These are phyloP conservation scores for Hyalella azteca DNA, from an alignment of 2,888 invertebrate species.

Conservation along the genomic window DNA sequence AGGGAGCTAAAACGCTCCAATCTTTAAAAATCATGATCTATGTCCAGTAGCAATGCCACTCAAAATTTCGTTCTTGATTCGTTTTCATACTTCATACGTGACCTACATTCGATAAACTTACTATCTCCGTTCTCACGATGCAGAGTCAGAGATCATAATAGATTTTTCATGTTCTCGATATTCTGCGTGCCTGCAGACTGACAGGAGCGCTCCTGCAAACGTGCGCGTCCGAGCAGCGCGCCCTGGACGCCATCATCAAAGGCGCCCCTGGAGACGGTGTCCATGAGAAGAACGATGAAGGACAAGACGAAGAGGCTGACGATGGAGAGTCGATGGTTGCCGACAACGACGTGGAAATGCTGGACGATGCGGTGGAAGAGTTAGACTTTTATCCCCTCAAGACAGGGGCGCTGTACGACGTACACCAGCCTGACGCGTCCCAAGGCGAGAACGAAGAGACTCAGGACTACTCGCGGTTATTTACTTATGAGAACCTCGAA, in stretches of 20 bases:
- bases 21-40: too few species aligned
- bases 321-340: slow-evolving; percentile 8
- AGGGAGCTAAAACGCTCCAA: too few species aligned
- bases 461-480: slow-evolving; percentile 6
- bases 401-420: background rate
- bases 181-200: background rate
- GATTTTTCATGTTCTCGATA: background rate
- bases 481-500: background rate
- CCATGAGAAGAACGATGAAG: background rate
- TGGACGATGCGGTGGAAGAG: slow-evolving; percentile 22
- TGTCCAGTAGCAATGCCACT: background rate
- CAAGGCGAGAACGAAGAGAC: too few species aligned
- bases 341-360: background rate
- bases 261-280: background rate
- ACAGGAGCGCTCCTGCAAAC: background rate
- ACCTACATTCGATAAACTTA: background rate
- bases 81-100: background rate
- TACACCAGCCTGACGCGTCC: background rate
- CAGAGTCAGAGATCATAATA: background rate
- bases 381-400: background rate
- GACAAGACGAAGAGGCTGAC: background rate
- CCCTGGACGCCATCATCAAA: background rate
- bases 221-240: background rate
- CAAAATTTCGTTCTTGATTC: background rate
- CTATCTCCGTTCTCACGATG: background rate